Conservation (phyloP, 92 coral and sea anemone species). For the Heliopora coerulea region DNA sequence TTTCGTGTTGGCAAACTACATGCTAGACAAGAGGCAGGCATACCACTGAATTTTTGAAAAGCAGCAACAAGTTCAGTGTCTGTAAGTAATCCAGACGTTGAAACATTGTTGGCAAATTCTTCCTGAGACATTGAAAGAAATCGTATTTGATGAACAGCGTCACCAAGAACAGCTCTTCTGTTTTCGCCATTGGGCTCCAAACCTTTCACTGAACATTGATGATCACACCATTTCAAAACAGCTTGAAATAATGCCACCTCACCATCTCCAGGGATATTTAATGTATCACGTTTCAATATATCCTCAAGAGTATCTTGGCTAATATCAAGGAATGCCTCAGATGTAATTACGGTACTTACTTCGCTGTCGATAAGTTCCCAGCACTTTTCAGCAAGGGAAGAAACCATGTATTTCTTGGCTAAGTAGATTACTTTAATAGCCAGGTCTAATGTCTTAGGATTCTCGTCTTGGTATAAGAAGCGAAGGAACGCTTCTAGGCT, state of each 20-base stretch:
- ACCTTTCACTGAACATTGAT: background rate
- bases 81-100: conserved; percentile 53
- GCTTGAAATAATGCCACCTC: conserved; percentile 12
- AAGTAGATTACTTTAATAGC: background rate
- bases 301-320: background rate
- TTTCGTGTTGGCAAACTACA: no score
- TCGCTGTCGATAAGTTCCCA: conserved; percentile 2
- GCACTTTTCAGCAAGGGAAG: background rate
- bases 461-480: conserved; percentile 16
- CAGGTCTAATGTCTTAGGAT: background rate
- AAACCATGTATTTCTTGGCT: conserved; percentile 22
- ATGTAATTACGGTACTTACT: background rate
- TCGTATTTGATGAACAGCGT: conserved; percentile 47
- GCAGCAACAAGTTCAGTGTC: conserved; percentile 47
- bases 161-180: conserved; percentile 27
- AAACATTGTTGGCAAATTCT: conserved; percentile 52
- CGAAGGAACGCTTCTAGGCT: conserved; percentile 2
- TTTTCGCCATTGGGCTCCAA: background rate
- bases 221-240: background rate
- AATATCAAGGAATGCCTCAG: background rate
- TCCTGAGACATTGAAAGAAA: conserved; percentile 61
- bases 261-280: background rate
- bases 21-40: no score
- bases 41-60: conserved; percentile 37
- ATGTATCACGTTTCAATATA: background rate